phyloP scores from a whole-genome alignment of 2,888 invertebrate genomes.

The Ectemnius continuus region DNA sequence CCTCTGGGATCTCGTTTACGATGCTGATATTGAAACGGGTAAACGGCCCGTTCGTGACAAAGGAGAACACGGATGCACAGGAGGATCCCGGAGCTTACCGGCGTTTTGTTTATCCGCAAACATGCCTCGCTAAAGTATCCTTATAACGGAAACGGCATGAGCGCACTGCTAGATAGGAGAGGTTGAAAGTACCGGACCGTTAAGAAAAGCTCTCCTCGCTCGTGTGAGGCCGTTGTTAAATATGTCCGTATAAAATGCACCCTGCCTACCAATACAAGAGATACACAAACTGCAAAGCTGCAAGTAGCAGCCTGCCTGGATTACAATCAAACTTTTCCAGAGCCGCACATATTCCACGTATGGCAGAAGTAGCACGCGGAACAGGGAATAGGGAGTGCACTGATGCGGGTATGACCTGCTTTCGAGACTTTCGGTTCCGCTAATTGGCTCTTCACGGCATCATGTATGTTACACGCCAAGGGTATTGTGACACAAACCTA shows the following conservation, averaged over 20 bases:
- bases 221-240: too few relatives aligned
- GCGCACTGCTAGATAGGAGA: not conserved
- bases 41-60: constrained; percentile 46
- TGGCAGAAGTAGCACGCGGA: too few relatives aligned
- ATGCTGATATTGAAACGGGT: constrained; percentile 52
- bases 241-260: too few relatives aligned
- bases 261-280: too few relatives aligned
- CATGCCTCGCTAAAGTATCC: constrained; percentile 35
- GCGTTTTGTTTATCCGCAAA: constrained; percentile 57
- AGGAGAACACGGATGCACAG: constrained; percentile 33
- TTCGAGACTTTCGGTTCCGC: not conserved
- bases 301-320: too few relatives aligned
- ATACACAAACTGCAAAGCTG: too few relatives aligned
- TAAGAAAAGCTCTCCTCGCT: not conserved
- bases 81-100: constrained; percentile 47
- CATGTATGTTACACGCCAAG: not conserved
- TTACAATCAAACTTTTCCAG: too few relatives aligned
- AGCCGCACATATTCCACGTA: too few relatives aligned
- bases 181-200: not conserved
- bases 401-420: constrained; percentile 1
- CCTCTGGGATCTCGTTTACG: constrained; percentile 60
- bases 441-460: constrained; percentile 4
- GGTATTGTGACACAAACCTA: not conserved
- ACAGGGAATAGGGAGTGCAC: too few relatives aligned
- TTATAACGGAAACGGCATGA: constrained; percentile 1